Percentiles rank a stretch among this genome's conserved stretches.
Conservation (phyloP, 1,140 invertebrate genomes). For the Hyles vespertilio region DNA sequence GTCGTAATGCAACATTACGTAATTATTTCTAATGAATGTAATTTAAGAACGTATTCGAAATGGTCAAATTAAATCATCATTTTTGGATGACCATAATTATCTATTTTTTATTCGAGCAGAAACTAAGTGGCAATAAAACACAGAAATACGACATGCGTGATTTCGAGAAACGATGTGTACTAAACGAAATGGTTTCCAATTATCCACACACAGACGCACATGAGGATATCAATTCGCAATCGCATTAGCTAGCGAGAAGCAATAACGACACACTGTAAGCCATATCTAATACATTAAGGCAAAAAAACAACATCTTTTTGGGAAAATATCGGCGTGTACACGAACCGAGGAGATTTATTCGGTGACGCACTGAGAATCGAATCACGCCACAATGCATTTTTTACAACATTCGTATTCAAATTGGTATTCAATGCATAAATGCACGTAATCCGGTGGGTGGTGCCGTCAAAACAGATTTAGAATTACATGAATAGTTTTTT, state of each 20-base stretch:
- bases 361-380: conserved; percentile 50
- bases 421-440: conserved; percentile 57
- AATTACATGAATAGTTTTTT: conserved; percentile 54
- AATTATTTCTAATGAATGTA: too few species aligned
- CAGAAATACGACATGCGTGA: too few species aligned
- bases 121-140: too few species aligned
- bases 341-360: conserved; percentile 43
- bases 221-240: conserved; percentile 17
- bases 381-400: conserved; percentile 55
- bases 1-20: too few species aligned
- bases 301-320: conserved; percentile 1
- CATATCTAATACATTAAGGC: neutral
- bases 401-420: conserved; percentile 27
- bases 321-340: conserved; percentile 30
- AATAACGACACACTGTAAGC: conserved; percentile 12
- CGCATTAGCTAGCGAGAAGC: conserved; percentile 25
- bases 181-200: conserved; percentile 6
- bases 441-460: conserved; percentile 68
- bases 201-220: conserved; percentile 12
- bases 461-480: conserved; percentile 46
- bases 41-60: too few species aligned
- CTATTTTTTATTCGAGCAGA: too few species aligned
- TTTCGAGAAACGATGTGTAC: too few species aligned
- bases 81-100: too few species aligned
- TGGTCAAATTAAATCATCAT: too few species aligned